Conservation (phyloP, 2,888 invertebrate species). For the Cryptocephalus primarius region DNA sequence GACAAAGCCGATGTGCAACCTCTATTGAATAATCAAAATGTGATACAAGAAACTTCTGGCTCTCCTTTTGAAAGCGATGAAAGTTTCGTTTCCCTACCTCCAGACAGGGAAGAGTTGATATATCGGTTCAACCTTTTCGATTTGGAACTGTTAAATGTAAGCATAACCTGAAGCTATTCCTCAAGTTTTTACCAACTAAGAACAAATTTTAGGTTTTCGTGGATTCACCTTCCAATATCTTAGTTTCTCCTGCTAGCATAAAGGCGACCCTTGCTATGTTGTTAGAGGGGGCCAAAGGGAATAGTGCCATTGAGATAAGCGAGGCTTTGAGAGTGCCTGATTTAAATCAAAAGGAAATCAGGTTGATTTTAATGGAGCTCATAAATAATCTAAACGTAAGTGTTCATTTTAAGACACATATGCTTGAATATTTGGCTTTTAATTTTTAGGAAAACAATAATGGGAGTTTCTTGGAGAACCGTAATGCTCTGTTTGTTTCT, state of each 20-base stretch:
- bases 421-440: background rate
- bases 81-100: background rate
- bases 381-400: constrained; percentile 20
- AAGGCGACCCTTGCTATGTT: constrained; percentile 52
- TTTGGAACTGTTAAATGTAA: constrained; percentile 30
- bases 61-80: too few species aligned
- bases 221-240: constrained; percentile 41
- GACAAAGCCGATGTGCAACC: background rate
- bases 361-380: constrained; percentile 16
- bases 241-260: constrained; percentile 57
- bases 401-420: background rate
- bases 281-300: constrained; percentile 49
- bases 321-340: constrained; percentile 42
- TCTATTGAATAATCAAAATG: too few species aligned
- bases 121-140: constrained; percentile 31
- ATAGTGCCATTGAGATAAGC: constrained; percentile 47
- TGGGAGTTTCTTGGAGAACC: constrained; percentile 31
- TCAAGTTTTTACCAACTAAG: background rate
- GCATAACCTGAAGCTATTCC: constrained; percentile 1
- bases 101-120: constrained; percentile 6
- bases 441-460: constrained; percentile 22
- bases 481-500: constrained; percentile 43
- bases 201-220: constrained; percentile 18
- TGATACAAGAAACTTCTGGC: too few species aligned
- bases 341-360: constrained; percentile 12